Percentiles rank a stretch among this genome's conserved stretches.
Evolutionary conservation across 2,113 vertebrate species (phyloP).

Genomic region (Ophiodon elongatus): DNA sequence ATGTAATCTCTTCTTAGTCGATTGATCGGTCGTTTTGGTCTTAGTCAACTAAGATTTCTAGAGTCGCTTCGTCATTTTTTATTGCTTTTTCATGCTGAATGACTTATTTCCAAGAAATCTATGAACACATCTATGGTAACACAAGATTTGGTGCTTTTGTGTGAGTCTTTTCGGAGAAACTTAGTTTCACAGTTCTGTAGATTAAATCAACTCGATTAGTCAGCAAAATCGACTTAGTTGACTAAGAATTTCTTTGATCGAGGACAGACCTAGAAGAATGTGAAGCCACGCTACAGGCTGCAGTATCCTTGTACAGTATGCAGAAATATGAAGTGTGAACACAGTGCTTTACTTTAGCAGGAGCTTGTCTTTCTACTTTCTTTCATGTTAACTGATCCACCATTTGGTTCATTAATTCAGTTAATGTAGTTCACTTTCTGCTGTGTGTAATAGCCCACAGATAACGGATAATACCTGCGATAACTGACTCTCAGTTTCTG

Average conservation of each 20-base stretch:
- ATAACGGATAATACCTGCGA: neutral
- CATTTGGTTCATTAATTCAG: neutral
- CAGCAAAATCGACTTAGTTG: no score
- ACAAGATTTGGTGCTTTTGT: neutral
- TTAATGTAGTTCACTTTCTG: conserved; percentile 9
- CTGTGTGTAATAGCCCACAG: neutral
- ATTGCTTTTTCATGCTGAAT: neutral
- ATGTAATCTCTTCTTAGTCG: neutral
- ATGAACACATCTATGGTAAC: neutral
- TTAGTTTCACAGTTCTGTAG: neutral
- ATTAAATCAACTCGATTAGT: neutral
- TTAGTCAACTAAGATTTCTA: neutral
- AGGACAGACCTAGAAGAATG: neutral
- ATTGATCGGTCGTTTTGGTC: neutral
- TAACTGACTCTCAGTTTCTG: conserved; percentile 9
- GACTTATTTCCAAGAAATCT: neutral
- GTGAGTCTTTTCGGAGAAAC: neutral
- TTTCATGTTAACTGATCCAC: neutral
- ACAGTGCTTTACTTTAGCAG: conserved; percentile 12
- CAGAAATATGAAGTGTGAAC: neutral
- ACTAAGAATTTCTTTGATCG: neutral
- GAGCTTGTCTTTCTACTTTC: neutral
- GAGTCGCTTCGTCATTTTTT: neutral
- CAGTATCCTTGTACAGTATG: neutral
- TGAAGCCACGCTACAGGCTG: neutral